Evolutionary conservation across 2,888 invertebrate genomes (phyloP).

Genomic region (Rhagophthalmus giganteus): DNA sequence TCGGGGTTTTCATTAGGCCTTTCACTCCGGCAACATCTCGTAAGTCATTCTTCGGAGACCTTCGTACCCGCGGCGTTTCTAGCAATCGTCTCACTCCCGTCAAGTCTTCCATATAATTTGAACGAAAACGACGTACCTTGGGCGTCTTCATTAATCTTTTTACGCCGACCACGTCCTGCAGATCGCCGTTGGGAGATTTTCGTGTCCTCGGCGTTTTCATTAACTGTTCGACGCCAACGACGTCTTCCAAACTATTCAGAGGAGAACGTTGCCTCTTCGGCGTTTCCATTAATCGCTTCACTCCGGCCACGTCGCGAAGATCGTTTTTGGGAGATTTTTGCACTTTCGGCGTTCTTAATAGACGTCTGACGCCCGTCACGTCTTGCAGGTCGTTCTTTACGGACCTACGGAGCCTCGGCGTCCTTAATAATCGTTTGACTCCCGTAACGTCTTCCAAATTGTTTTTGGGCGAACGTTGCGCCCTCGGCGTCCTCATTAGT

Average conservation of each 20-base stretch:
- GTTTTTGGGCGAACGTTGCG: slow-evolving; percentile 43
- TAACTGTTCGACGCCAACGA: slow-evolving; percentile 33
- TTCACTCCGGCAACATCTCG: no score
- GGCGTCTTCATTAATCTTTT: no score
- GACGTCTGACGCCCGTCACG: slow-evolving; percentile 46
- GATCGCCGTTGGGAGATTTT: no score
- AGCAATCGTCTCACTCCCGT: no score
- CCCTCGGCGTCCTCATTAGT: slow-evolving; percentile 25
- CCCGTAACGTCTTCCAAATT: slow-evolving; percentile 53
- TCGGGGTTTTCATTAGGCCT: no score
- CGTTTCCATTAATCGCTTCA: slow-evolving; percentile 40
- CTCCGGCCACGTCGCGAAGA: slow-evolving; percentile 48
- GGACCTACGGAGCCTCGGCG: slow-evolving; percentile 25
- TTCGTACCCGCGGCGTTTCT: no score
- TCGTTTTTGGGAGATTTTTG: slow-evolving; percentile 51
- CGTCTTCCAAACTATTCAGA: slow-evolving; percentile 52
- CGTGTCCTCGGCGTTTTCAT: neutral
- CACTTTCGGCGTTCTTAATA: slow-evolving; percentile 41
- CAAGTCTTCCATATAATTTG: no score
- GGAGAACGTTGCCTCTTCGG: no score
- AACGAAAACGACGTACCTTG: no score
- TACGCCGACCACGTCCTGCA: no score
- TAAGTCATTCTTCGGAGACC: no score
- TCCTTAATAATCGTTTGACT: slow-evolving; percentile 47
- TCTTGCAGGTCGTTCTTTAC: slow-evolving; percentile 5